Base-by-base conservation (phyloP, 2,888 invertebrate genomes). In the Leptinotarsa tumamoca region DNA sequence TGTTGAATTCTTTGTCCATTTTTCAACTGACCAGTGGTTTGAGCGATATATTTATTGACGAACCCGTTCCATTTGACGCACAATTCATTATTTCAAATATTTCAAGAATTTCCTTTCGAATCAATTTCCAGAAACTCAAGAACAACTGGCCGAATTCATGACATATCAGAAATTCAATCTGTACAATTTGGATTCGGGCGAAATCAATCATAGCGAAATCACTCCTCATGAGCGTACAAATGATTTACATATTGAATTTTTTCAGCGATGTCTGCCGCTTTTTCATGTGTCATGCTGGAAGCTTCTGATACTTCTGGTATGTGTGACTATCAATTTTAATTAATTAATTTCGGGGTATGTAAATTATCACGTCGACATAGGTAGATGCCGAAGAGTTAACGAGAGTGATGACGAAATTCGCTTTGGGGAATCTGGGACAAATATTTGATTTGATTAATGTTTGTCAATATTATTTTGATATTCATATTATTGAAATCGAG, bases 251-350 rank as follows among this genome's bases (percentile, higher is more conserved):
- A 33, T 27, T 13, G 43, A 63, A 63, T 7, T 63, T 63, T 63
- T 63, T 63, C 4, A 63, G n/a, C 58, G 23, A 58, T 58, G 58
- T 58, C 58, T 58, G 14, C 23, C 4, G 15, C 58, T 58, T 58
- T 58, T 58, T 58, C 58, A 58, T 58, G 58, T 58, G 58, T 27
- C 58, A 58, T 4, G 58, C 4, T 58, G 58, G 58, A 58, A 58
- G 58, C 58, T 58, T 21, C 58, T 58, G 58, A 58, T 58, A 58
- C 23, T 58, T 58, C 4, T 23, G 58, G 58, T 27, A 58, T 58
- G 58, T 58, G 58, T 58, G 58, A 58, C 4, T 58, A 58, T 58
- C 23, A 58, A 23, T 21, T 58, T 14, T 58, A 58, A 58, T 58
- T 58, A 58, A 58, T 58, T 58, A 58, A 58, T 58, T 21, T 23